Conservation (phyloP, 2,797 vertebrate species). For the Hozukius guyotensis region DNA sequence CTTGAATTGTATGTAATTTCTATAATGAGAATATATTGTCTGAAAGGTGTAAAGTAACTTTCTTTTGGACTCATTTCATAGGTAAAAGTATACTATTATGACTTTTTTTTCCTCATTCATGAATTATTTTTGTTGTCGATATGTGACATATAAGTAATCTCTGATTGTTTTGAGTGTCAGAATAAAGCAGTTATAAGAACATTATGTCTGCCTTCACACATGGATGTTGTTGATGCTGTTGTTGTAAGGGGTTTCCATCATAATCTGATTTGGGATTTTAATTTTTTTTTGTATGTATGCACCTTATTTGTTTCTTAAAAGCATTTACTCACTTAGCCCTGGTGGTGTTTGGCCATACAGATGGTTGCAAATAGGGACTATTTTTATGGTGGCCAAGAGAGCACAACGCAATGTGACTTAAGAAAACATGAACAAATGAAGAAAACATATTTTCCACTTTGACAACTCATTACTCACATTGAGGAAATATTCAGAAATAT, state of each 20-base stretch:
- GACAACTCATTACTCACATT: not conserved
- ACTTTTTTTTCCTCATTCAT: slow-evolving; percentile 57
- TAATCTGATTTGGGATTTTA: not conserved
- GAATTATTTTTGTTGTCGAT: slow-evolving; percentile 74
- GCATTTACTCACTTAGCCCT: not conserved
- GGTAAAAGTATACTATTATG: slow-evolving; percentile 67
- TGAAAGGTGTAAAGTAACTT: slow-evolving; percentile 75
- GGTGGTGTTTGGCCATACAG: not conserved
- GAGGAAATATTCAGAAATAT: not conserved
- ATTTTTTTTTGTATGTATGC: not conserved
- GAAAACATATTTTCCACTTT: not conserved
- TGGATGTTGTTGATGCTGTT: slow-evolving; percentile 51
- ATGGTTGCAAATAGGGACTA: not conserved
- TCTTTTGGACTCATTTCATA: slow-evolving; percentile 67
- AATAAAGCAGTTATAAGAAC: slow-evolving; percentile 79
- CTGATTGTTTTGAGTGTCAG: slow-evolving; percentile 82
- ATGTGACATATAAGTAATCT: slow-evolving; percentile 79
- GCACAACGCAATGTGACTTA: not conserved
- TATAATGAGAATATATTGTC: slow-evolving; percentile 76
- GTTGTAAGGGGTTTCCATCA: not conserved
- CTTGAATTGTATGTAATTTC: slow-evolving; percentile 79
- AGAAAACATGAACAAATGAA: not conserved
- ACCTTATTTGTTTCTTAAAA: not conserved
- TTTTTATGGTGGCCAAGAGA: not conserved
- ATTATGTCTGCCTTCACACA: slow-evolving; percentile 58